These are phyloP conservation scores for Meloidogyne hapla DNA, from an alignment of 1,140 invertebrate species.

Conservation along the genomic window DNA sequence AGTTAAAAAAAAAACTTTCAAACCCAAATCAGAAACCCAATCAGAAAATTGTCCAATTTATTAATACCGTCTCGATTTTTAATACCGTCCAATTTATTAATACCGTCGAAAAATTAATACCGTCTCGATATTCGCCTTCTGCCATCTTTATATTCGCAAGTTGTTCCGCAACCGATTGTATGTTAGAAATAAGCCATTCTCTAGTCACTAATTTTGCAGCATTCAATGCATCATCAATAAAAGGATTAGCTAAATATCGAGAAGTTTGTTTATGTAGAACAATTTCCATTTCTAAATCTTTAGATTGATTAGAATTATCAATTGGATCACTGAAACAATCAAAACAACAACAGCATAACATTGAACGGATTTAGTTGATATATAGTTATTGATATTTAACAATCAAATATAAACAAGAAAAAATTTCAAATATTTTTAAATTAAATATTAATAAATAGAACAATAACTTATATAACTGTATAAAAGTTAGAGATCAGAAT, in stretches of 20 bases:
- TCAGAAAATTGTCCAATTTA: too few species aligned
- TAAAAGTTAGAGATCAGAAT: too few species aligned
- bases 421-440: too few species aligned
- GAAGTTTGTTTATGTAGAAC: background rate
- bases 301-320: background rate
- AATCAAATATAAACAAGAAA: too few species aligned
- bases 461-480: too few species aligned
- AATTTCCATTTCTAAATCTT: background rate
- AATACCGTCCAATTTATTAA: too few species aligned
- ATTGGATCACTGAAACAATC: background rate
- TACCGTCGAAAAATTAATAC: slow-evolving; percentile 15
- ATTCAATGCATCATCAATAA: background rate
- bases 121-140: slow-evolving; percentile 2
- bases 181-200: slow-evolving; percentile 17
- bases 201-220: background rate
- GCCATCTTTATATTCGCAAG: background rate
- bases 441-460: too few species aligned
- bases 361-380: background rate
- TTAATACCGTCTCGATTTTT: too few species aligned
- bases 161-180: background rate
- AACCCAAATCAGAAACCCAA: too few species aligned
- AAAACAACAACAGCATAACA: background rate
- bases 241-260: slow-evolving; percentile 19
- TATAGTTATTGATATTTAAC: too few species aligned
- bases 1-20: slow-evolving; percentile 12